Evolutionary conservation across 92 coral and sea anemone genomes (phyloP), one percentile per base, ranked within the genome.

Genomic region (Scolanthus callimorphus): DNA sequence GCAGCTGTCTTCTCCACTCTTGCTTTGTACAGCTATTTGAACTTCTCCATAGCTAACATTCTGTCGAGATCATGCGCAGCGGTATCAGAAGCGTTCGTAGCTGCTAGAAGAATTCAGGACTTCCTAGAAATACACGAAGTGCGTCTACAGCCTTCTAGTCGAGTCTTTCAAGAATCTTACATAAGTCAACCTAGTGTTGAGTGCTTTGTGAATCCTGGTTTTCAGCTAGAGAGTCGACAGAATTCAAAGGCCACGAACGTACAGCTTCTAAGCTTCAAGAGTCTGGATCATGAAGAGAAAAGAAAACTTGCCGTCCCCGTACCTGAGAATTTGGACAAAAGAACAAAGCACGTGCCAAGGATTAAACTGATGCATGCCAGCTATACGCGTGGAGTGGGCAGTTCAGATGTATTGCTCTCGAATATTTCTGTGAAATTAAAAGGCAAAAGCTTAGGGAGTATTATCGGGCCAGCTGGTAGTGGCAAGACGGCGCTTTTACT

Each of bases 401-500:
- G 8, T 15, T n/a, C n/a, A n/a, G n/a, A n/a, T n/a, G n/a, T n/a
- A n/a, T 6, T 34, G 41, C 15, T 34, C 6, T 58, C 52, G 8
- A 64, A 57, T 3, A 57, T 68, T 28, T 55, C 75, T 13, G 3
- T 57, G n/a, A 60, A 68, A 24, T 10, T 68, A 8, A 60, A 58
- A 11, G 75, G 58, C 19, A 27, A 41, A 23, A 17, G 29, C 11
- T 25, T 79, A 24, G 30, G 64, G 3, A 48, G 77, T 15, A 57
- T 79, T 29, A 71, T 65, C 25, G 85, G 85, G 1, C 63, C 68
- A 2, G 39, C 59, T 31, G 85, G 75, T 17, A 57, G 64, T 27
- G 85, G 85, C 19, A 79, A 72, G 60, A 55, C 80, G 0, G 58
- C 85, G 19, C 44, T 79, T 28, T 53, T 79, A 27, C 48, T 56